These are phyloP conservation scores for Meloidogyne chitwoodi DNA, from an alignment of 1,140 invertebrate genomes.

Conservation along the genomic window DNA sequence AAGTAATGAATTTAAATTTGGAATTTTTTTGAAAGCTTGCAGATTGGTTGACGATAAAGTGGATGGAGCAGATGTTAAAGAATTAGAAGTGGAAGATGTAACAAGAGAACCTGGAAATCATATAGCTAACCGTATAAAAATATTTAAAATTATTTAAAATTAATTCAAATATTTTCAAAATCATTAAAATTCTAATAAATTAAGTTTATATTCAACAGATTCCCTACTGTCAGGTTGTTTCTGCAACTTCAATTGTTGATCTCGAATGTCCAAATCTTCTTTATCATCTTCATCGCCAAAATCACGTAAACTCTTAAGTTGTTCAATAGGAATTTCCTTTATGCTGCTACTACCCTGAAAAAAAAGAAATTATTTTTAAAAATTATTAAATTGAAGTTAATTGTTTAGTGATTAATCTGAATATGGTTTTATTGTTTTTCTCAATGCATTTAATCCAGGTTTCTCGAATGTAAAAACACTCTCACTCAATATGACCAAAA, in stretches of 20 bases:
- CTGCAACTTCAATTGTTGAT: neutral
- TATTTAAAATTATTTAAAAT: no score
- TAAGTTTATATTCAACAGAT: no score
- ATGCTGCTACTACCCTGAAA: neutral
- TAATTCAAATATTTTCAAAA: neutral
- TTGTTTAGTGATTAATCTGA: no score
- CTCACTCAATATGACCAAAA: neutral
- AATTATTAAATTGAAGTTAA: no score
- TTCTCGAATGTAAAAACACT: no score
- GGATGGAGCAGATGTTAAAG: neutral
- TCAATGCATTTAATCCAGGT: no score
- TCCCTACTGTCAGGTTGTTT: neutral
- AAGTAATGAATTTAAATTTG: neutral
- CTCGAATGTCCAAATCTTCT: slow-evolving; percentile 10
- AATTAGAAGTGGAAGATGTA: neutral
- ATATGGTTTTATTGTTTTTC: no score
- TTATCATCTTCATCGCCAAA: neutral
- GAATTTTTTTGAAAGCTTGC: neutral
- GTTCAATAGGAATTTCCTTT: slow-evolving; percentile 10
- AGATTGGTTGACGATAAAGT: neutral
- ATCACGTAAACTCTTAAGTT: neutral
- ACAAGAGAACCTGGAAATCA: neutral
- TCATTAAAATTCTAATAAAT: neutral
- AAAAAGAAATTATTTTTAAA: neutral
- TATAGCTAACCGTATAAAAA: neutral